Conservation (phyloP, 2,888 invertebrate species). For the Metallyticus violacea region DNA sequence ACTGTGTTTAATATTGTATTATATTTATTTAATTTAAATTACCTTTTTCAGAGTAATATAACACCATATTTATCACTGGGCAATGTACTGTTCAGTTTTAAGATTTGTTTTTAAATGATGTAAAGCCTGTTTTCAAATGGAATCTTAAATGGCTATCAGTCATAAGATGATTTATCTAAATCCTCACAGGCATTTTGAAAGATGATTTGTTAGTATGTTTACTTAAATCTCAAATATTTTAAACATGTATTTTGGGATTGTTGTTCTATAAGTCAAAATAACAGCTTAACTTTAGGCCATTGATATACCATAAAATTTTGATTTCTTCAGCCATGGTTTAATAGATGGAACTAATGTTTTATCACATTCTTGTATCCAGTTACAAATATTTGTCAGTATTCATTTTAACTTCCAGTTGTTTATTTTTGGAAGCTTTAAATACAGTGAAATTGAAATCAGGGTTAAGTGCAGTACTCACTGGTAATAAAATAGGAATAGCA, state of each 20-base stretch:
- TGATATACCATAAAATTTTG: not conserved
- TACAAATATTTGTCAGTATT: not conserved
- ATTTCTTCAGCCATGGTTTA: constrained; percentile 16
- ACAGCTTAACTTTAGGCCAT: not conserved
- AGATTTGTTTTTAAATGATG: not conserved
- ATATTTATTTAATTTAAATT: not conserved
- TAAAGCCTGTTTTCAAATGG: not conserved
- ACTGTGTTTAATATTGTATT: not conserved
- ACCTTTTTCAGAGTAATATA: not conserved
- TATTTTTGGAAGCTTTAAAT: constrained; percentile 1
- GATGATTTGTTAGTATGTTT: not conserved
- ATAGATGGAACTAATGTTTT: not conserved
- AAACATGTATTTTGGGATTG: not conserved
- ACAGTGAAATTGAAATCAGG: not conserved
- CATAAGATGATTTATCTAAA: not conserved
- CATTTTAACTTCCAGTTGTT: not conserved
- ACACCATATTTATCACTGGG: not conserved
- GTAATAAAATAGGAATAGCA: not conserved
- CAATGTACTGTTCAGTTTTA: not conserved
- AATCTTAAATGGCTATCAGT: not conserved
- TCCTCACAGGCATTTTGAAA: not conserved
- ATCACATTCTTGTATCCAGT: not conserved
- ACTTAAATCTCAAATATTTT: not conserved
- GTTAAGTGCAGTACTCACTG: not conserved
- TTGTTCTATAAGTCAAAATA: not conserved